Conservation (phyloP, 2,113 vertebrate genomes). For the Gymnobelideus leadbeateri region DNA sequence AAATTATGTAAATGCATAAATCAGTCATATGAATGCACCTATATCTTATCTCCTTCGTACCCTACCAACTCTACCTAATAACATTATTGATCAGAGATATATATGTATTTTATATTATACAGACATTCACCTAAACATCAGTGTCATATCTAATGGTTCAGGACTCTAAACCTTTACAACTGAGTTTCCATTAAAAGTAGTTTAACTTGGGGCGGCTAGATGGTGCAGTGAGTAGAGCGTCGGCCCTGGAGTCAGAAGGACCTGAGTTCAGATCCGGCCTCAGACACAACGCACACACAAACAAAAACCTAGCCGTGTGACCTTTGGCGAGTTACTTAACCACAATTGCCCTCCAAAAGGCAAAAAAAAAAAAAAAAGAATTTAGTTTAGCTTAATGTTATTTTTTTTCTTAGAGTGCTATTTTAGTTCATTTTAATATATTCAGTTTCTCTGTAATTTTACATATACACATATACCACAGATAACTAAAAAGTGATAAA, state of each 20-base stretch:
- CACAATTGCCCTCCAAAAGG: too few relatives aligned
- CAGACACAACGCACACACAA: too few relatives aligned
- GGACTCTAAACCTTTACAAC: background rate
- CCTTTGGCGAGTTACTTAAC: too few relatives aligned
- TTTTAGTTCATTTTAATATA: background rate
- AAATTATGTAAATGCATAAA: background rate
- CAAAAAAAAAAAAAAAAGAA: too few relatives aligned
- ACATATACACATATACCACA: background rate
- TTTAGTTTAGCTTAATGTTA: background rate
- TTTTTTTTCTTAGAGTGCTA: background rate
- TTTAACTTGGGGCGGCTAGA: too few relatives aligned
- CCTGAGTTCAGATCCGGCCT: too few relatives aligned
- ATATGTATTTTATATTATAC: background rate
- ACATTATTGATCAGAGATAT: background rate
- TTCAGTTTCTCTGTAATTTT: background rate
- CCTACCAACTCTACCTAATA: background rate
- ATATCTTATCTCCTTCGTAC: background rate
- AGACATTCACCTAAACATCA: background rate
- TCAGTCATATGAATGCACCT: background rate
- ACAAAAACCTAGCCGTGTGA: too few relatives aligned
- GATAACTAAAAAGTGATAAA: background rate
- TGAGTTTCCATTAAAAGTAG: background rate
- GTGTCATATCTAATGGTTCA: background rate
- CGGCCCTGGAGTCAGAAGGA: too few relatives aligned
- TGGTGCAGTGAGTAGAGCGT: too few relatives aligned